phyloP scores from a whole-genome alignment of 2,888 invertebrate genomes.

The Acronicta aceris region DNA sequence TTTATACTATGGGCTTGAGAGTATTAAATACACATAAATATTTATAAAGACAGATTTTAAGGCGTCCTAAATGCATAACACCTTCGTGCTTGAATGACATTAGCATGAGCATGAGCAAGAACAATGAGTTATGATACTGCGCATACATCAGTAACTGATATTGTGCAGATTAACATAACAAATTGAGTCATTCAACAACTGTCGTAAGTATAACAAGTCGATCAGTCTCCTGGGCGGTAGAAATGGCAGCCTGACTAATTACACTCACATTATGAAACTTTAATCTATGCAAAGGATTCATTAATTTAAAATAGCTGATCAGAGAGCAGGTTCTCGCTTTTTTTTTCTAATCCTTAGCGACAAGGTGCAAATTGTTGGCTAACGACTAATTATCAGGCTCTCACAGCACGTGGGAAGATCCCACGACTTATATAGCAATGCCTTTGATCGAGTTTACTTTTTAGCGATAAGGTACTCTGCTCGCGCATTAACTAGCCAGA shows the following conservation, averaged over 20 bases:
- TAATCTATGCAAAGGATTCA: constrained; percentile 24
- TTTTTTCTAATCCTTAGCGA: constrained; percentile 58
- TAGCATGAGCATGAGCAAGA: constrained; percentile 68
- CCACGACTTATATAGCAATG: constrained; percentile 73
- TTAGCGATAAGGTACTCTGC: constrained; percentile 72
- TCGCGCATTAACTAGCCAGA: constrained; percentile 62
- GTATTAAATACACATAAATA: constrained; percentile 66
- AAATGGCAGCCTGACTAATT: constrained; percentile 51
- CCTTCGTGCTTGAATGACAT: constrained; percentile 69
- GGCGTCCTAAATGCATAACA: constrained; percentile 76
- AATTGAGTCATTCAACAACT: constrained; percentile 68
- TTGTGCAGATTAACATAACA: constrained; percentile 65
- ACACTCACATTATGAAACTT: constrained; percentile 47
- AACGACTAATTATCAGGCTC: constrained; percentile 74
- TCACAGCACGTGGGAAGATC: constrained; percentile 81
- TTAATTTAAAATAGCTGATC: constrained; percentile 14
- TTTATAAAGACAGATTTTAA: constrained; percentile 74
- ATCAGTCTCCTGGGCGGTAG: constrained; percentile 57
- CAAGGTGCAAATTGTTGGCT: constrained; percentile 76
- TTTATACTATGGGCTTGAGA: constrained; percentile 58
- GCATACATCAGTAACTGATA: constrained; percentile 67
- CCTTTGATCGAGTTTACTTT: constrained; percentile 75
- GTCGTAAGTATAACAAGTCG: constrained; percentile 60
- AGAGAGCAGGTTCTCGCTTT: constrained; percentile 4
- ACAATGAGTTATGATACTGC: constrained; percentile 68